Conservation (phyloP, 2,888 invertebrate genomes). For the Blera fallax region DNA sequence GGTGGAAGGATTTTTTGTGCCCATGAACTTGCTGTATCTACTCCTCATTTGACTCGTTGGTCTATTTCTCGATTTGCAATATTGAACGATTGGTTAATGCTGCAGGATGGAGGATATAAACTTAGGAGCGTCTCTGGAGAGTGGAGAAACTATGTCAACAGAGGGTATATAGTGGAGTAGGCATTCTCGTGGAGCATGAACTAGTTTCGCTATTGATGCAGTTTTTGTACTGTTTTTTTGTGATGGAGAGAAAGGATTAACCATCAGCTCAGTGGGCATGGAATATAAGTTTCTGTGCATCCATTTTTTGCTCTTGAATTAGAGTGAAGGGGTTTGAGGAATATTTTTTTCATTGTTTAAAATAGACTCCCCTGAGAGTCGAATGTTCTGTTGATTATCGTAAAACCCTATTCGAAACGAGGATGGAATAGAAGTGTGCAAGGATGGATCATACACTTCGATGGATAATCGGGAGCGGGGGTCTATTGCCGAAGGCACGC, state of each 20-base stretch:
- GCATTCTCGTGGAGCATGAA: slow-evolving; percentile 2
- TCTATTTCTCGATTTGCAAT: background rate
- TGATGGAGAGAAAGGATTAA: background rate
- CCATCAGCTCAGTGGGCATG: background rate
- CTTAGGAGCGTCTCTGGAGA: background rate
- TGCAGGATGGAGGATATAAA: background rate
- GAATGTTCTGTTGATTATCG: too few species aligned
- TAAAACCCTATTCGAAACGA: too few species aligned
- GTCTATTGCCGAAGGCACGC: too few species aligned
- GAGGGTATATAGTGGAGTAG: background rate
- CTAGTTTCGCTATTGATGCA: background rate
- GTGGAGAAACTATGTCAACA: background rate
- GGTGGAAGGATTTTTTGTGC: slow-evolving; percentile 8
- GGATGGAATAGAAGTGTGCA: too few species aligned
- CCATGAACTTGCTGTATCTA: slow-evolving; percentile 53
- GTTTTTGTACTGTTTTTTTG: background rate
- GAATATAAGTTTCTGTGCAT: background rate
- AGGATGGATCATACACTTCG: too few species aligned
- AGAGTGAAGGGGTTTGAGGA: too few species aligned
- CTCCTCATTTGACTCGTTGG: background rate
- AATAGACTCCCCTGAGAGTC: too few species aligned
- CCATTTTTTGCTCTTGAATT: too few species aligned
- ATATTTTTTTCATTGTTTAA: too few species aligned
- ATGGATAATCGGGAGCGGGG: too few species aligned
- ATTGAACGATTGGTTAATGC: background rate